A percentile compares a stretch with the other conserved stretches of the same genome.
These are phyloP conservation scores for Hydropotes inermis DNA, from an alignment of 2,113 vertebrate genomes.

Conservation along the genomic window DNA sequence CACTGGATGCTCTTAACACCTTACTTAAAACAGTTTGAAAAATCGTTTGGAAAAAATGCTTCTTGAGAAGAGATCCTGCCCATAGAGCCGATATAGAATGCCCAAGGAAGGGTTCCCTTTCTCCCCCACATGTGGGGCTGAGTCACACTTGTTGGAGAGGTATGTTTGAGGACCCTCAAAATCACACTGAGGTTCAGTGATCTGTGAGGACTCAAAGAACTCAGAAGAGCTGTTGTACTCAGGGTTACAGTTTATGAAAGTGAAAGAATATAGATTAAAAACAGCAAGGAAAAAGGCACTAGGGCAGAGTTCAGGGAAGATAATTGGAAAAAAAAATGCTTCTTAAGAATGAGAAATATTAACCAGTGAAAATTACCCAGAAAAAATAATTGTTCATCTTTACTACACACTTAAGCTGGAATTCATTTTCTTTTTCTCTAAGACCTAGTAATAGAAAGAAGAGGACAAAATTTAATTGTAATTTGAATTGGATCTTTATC, in stretches of 20 bases:
- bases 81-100: neutral
- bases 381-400: neutral
- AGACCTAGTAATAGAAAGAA: neutral
- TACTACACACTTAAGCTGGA: neutral
- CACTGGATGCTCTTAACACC: neutral
- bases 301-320: neutral
- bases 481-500: neutral
- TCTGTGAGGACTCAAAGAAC: neutral
- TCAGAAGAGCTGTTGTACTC: neutral
- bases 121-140: neutral
- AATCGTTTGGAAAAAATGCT: neutral
- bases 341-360: neutral
- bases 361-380: neutral
- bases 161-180: neutral
- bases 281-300: neutral
- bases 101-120: neutral
- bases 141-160: neutral
- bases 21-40: constrained; percentile 14
- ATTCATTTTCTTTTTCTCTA: neutral
- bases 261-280: neutral
- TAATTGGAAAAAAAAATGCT: neutral
- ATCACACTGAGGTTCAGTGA: neutral
- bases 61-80: neutral
- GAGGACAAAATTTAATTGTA: neutral
- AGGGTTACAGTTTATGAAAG: neutral